These are phyloP conservation scores for Bombus picipes DNA, from an alignment of 1,140 invertebrate genomes.

Conservation along the genomic window DNA sequence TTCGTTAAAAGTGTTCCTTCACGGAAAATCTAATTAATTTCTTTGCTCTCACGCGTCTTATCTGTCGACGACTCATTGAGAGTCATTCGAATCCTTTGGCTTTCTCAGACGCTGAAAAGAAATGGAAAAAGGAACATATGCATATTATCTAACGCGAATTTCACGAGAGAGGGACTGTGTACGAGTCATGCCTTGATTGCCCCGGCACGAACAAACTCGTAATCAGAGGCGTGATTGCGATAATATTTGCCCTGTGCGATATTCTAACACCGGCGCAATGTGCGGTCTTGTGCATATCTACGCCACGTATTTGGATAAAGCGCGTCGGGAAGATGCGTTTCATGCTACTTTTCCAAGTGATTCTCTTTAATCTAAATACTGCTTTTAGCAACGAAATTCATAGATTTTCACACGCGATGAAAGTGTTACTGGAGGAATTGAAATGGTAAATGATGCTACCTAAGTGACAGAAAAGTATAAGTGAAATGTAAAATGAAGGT, in stretches of 20 bases:
- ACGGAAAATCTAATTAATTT: slow-evolving; percentile 23
- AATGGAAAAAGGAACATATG: neutral
- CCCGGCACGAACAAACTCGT: slow-evolving; percentile 35
- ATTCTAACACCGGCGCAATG: slow-evolving; percentile 25
- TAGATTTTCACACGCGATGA: too few species aligned
- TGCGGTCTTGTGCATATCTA: slow-evolving; percentile 4
- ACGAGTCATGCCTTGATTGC: slow-evolving; percentile 1
- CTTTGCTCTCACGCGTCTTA: slow-evolving; percentile 2
- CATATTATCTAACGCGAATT: slow-evolving; percentile 6
- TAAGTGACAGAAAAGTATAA: too few species aligned
- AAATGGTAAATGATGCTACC: too few species aligned
- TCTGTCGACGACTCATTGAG: slow-evolving; percentile 4
- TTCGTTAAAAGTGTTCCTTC: neutral
- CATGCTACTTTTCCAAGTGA: too few species aligned
- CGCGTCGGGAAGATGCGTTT: neutral
- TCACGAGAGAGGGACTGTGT: neutral
- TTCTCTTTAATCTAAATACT: too few species aligned
- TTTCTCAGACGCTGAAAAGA: neutral
- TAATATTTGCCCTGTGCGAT: slow-evolving; percentile 44
- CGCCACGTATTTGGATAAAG: neutral
- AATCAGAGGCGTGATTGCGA: slow-evolving; percentile 45
- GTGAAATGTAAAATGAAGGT: too few species aligned
- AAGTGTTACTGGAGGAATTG: too few species aligned
- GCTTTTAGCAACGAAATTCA: too few species aligned
- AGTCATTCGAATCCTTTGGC: neutral